phyloP scores from a whole-genome alignment of 2,113 vertebrate genomes.

The Eublepharis macularius region DNA sequence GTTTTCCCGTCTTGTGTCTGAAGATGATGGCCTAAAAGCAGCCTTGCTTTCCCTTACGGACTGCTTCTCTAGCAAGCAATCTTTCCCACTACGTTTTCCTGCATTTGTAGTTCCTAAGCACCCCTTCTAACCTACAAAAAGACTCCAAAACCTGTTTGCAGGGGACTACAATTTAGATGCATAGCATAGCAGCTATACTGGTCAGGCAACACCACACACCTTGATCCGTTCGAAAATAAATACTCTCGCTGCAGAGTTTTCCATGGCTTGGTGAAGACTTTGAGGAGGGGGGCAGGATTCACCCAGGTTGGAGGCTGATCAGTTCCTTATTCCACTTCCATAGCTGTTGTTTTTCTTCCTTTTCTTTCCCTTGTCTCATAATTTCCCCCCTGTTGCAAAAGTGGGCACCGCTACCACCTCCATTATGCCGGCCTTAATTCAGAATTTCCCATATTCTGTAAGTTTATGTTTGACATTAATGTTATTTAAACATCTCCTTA shows the following conservation, averaged over 20 bases:
- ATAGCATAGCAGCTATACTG: too few species aligned
- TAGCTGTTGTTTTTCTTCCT: not conserved
- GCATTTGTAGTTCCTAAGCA: not conserved
- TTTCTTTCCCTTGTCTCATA: not conserved
- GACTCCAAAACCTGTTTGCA: not conserved
- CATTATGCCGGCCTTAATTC: constrained; percentile 22
- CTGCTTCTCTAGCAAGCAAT: not conserved
- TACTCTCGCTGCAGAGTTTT: not conserved
- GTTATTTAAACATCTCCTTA: constrained; percentile 30
- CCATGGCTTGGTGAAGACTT: not conserved
- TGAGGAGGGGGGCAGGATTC: not conserved
- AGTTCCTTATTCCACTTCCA: not conserved
- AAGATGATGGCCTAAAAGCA: too few species aligned
- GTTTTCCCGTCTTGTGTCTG: too few species aligned
- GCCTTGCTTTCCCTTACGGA: not conserved
- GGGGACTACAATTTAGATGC: not conserved
- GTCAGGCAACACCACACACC: not conserved
- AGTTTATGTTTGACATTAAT: constrained; percentile 38
- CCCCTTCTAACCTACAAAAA: not conserved
- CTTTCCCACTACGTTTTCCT: not conserved
- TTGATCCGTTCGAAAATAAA: not conserved
- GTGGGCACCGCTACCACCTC: not conserved
- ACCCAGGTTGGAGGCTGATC: not conserved
- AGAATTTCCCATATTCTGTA: constrained; percentile 22
- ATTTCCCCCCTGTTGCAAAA: not conserved